Evolutionary conservation across 2,888 invertebrate species (phyloP).

Genomic region (Chouioia cunea): DNA sequence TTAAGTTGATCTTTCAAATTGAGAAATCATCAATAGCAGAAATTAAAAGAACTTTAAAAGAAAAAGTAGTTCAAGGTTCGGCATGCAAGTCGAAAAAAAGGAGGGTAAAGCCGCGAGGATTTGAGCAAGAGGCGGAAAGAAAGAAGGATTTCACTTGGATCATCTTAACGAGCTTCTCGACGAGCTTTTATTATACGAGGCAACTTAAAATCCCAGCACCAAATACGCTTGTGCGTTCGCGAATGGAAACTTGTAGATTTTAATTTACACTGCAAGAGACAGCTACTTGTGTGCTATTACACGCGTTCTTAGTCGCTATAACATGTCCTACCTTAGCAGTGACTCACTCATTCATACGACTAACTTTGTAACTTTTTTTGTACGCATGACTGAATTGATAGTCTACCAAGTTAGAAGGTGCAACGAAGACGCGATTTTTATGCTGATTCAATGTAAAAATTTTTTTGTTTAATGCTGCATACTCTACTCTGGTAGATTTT

Average conservation of each 20-base stretch:
- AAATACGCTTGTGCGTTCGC: conserved; percentile 10
- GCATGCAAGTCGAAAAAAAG: neutral
- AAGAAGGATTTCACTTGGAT: conserved; percentile 49
- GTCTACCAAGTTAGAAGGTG: too few relatives aligned
- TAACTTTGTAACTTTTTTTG: neutral
- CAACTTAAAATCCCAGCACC: conserved; percentile 25
- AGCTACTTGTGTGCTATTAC: conserved; percentile 17
- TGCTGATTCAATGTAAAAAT: too few relatives aligned
- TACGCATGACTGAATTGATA: too few relatives aligned
- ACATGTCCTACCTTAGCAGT: too few relatives aligned
- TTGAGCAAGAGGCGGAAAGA: conserved; percentile 35
- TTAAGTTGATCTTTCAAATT: too few relatives aligned
- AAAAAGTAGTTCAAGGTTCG: too few relatives aligned
- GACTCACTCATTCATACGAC: neutral
- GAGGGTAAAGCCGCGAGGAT: conserved; percentile 24
- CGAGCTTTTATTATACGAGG: conserved; percentile 44
- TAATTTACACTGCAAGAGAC: conserved; percentile 33
- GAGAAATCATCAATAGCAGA: too few relatives aligned
- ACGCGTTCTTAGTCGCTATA: neutral
- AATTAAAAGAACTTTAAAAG: too few relatives aligned
- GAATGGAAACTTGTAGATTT: conserved; percentile 36
- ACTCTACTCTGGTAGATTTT: too few relatives aligned
- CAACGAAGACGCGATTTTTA: too few relatives aligned
- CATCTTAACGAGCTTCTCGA: conserved; percentile 56
- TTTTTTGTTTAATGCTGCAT: too few relatives aligned